A percentile compares a stretch with the other conserved stretches of the same genome.
Evolutionary conservation across 1,140 invertebrate species (phyloP).

Genomic region (Drosophila subpulchrella): DNA sequence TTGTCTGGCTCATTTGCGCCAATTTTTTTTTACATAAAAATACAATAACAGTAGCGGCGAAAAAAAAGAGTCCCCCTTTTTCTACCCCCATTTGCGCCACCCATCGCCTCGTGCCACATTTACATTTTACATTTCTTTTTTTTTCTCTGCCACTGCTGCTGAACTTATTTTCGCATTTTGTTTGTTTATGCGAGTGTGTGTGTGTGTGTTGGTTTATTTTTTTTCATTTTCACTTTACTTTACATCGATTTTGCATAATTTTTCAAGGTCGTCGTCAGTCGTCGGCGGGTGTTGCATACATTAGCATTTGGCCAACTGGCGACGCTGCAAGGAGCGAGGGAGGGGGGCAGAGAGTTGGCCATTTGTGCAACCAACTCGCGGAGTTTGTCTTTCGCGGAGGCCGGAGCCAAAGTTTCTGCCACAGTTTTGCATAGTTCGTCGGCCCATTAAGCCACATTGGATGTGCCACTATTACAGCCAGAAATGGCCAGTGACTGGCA

Average conservation of each 20-base stretch:
- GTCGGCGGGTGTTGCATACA: slow-evolving; percentile 75
- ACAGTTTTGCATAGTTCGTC: slow-evolving; percentile 70
- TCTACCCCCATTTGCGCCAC: slow-evolving; percentile 2
- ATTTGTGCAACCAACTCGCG: slow-evolving; percentile 63
- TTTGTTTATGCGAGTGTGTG: slow-evolving; percentile 56
- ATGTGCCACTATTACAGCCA: slow-evolving; percentile 34
- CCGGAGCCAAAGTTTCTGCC: slow-evolving; percentile 59
- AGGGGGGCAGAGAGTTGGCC: slow-evolving; percentile 10
- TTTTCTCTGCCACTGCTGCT: slow-evolving; percentile 43
- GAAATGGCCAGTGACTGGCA: slow-evolving; percentile 9
- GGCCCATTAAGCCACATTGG: slow-evolving; percentile 71
- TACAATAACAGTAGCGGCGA: slow-evolving; percentile 47
- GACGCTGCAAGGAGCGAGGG: slow-evolving; percentile 32
- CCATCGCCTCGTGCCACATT: slow-evolving; percentile 67
- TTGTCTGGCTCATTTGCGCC: slow-evolving; percentile 82
- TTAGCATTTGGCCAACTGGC: slow-evolving; percentile 77
- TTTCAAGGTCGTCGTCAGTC: slow-evolving; percentile 80
- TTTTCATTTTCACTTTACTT: slow-evolving; percentile 55
- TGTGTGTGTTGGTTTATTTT: slow-evolving; percentile 44
- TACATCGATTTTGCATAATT: slow-evolving; percentile 84
- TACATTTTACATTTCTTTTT: slow-evolving; percentile 70
- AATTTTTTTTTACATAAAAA: slow-evolving; percentile 80
- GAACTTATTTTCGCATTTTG: slow-evolving; percentile 83
- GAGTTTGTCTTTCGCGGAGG: slow-evolving; percentile 30
- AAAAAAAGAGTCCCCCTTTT: slow-evolving; percentile 27